Evolutionary conservation across 2,797 vertebrate species (phyloP), one percentile per base, ranked within the genome.

Genomic region (Acanthurus tractus): DNA sequence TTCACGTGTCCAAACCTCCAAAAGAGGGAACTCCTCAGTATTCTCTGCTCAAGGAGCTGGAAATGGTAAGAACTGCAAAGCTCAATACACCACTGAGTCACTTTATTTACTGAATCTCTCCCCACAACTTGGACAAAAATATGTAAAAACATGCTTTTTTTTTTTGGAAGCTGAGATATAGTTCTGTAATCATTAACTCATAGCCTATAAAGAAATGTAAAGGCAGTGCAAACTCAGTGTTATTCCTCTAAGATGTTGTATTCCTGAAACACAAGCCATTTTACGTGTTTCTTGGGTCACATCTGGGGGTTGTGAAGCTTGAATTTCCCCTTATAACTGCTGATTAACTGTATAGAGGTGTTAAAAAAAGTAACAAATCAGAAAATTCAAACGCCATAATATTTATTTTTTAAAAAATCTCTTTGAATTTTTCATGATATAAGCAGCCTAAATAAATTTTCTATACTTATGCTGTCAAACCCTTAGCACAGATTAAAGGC

Each of bases 1-100:
- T 99, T 25, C 98, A 99, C 0, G 98, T 99, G 80, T 99, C 98
- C 54, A 99, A 98, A 88, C 98, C 98, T 3, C 98, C 98, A 0
- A 97, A 98, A 81, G 98, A 99, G 76, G 97, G 98, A 29, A 97
- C 95, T 4, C 96, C 97, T 63, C 98, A 99, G 89, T 93, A 96
- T 6, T 78, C 94, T 1, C 95, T 99, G 83, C 96, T 99, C 61
- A 96, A 92, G 48, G 98, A 99, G 72, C 94, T 99, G 40, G 96
- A 99, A 82, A 93, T 53, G 91, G 98, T 99, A 91, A 83, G 78
- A 52, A 13, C 42, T 20, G n/a, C 11, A 0, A 36, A 2, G 38
- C 50, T 20, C 14, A 1, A 63, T 14, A 1, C 48, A 23, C n/a
- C 12, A 20, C 1, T 2, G 8, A 38, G 7, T n/a, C 59, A 38